Evolutionary conservation across 2,888 invertebrate species (phyloP).

Genomic region (Idaea aversata): DNA sequence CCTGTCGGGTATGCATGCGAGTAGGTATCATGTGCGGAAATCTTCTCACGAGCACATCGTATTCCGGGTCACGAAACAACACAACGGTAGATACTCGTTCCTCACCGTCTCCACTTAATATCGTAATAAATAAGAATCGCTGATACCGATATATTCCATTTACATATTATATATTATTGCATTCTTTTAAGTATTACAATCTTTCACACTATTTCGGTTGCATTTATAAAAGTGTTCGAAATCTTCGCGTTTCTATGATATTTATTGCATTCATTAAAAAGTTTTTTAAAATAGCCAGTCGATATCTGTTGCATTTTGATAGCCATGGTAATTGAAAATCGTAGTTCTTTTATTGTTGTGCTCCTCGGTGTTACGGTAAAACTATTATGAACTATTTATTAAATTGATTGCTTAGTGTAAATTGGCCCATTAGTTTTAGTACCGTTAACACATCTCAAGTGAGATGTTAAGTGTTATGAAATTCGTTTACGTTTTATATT

Average conservation of each 20-base stretch:
- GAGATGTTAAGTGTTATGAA: not conserved
- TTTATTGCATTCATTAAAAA: conserved; percentile 25
- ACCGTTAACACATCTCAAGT: conserved; percentile 11
- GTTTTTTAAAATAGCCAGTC: conserved; percentile 22
- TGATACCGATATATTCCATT: conserved; percentile 34
- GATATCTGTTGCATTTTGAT: conserved; percentile 24
- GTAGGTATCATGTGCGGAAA: conserved; percentile 41
- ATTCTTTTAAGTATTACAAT: conserved; percentile 18
- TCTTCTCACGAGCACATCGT: conserved; percentile 47
- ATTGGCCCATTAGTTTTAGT: not conserved
- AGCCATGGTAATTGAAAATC: conserved; percentile 29
- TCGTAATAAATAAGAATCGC: conserved; percentile 45
- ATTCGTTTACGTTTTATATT: not conserved
- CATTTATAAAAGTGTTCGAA: conserved; percentile 26
- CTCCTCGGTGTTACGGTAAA: conserved; percentile 18
- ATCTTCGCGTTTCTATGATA: conserved; percentile 24
- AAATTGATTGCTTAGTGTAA: conserved; percentile 20
- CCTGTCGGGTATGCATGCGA: conserved; percentile 12
- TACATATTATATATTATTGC: conserved; percentile 30
- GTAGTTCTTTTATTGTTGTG: conserved; percentile 23
- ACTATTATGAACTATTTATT: conserved; percentile 16
- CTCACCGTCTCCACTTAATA: conserved; percentile 35
- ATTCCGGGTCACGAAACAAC: conserved; percentile 59
- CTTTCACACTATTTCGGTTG: conserved; percentile 26
- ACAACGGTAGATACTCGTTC: conserved; percentile 59